Conservation (phyloP, 2,113 vertebrate species). For the Gobius niger region DNA sequence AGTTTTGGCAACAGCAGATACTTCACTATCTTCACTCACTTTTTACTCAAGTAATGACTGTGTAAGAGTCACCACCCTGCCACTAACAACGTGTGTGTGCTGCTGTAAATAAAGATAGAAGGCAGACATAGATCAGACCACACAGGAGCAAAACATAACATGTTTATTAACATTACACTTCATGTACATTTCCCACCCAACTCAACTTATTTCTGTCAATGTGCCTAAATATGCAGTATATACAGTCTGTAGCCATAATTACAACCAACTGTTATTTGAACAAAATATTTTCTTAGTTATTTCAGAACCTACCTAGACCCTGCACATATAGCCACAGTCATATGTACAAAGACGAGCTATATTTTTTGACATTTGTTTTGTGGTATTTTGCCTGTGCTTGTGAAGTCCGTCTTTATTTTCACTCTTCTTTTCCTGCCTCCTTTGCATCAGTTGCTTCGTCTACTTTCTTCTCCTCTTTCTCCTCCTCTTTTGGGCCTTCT, state of each 20-base stretch:
- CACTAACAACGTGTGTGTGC: not conserved
- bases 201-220: not conserved
- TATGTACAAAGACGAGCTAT: slow-evolving; percentile 1
- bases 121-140: not conserved
- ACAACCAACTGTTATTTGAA: not conserved
- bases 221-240: slow-evolving; percentile 4
- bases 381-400: slow-evolving; percentile 1
- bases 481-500: not conserved
- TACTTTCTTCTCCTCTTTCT: slow-evolving; percentile 5
- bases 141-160: not conserved
- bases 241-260: slow-evolving; percentile 3
- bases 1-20: no score
- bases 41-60: no score
- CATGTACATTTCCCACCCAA: not conserved
- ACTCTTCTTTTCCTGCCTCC: not conserved
- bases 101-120: not conserved
- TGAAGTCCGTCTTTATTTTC: slow-evolving; percentile 1
- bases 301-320: slow-evolving; percentile 2
- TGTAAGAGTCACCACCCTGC: not conserved
- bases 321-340: not conserved
- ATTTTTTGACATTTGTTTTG: slow-evolving; percentile 3
- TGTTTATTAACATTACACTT: slow-evolving; percentile 2
- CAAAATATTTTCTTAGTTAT: slow-evolving; percentile 2
- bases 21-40: no score
- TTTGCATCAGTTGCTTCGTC: slow-evolving; percentile 10